Evolutionary conservation across 2,888 invertebrate species (phyloP), one percentile per base, ranked within the genome.

Genomic region (Eumacrocentrus americanus): DNA sequence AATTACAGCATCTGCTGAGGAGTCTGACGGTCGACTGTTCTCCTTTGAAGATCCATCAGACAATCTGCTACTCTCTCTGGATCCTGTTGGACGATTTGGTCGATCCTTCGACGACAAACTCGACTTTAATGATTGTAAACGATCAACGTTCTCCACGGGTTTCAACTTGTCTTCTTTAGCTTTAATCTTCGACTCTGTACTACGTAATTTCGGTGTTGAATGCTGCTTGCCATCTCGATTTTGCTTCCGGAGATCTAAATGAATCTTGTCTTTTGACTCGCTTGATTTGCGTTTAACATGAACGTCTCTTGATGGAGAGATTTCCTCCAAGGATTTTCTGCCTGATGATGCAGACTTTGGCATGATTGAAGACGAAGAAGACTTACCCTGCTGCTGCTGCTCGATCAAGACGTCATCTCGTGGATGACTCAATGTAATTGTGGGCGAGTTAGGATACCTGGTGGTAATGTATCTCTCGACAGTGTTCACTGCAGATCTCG

Each of bases 41-140:
- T 80, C 80, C 55, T 80, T 79, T 25, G 66, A 68, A 1, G 75
- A 76, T 37, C 47, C 60, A 58, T 79, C 75, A 4, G 72, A 68
- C 7, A 59, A 20, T 2, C 62, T 58, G 38, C 57, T 57, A 18
- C 51, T 60, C 18, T 66, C 65, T 52, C 46, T 63, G 3, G 59
- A 59, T 0, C 58, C 58, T 23, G 37, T 34, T 1, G 61, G 58
- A 23, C 54, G 50, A 7, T 63, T 61, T 1, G 51, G n/a, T 1
- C 46, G 58, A 34, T 59, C 57, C 46, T 63, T 58, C 0, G 12
- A 18, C 7, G 57, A 54, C 1, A 34, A 14, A 42, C 50, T 64
- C 2, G 22, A 14, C 6, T 57, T 63, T 9, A 44, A n/a, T 6
- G 14, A 14, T 12, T 62, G 58, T 3, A 25, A 2, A 11, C 53